Base-by-base conservation (phyloP, 37 sponge, comb jelly and placozoan species). In the Oscarella lobularis region DNA sequence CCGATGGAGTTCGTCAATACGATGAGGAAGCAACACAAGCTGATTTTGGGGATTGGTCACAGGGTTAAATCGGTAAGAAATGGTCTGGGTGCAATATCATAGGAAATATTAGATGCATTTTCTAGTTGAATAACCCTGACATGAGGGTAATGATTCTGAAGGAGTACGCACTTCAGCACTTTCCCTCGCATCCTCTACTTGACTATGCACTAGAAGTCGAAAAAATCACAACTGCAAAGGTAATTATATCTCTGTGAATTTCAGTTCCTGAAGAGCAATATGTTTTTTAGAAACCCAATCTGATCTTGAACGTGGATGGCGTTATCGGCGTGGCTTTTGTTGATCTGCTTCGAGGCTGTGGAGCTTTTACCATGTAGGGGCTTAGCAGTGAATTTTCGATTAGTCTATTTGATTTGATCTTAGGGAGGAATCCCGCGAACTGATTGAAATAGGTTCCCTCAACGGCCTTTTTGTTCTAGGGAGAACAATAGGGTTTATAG, bases 1-100 rank as follows among this genome's bases (percentile, higher is more conserved):
- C 98, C 98, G 30, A 90, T 93, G 94, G 98, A 96, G 83, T 96
- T 96, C 82, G 94, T 96, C n/a, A 96, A 93, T 76, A 74, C 41
- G 40, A 96, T 90, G 88, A 81, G 90, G 55, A 85, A 85, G 65
- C 80, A 93, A 33, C 88, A 93, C 77, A 92, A 92, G 66, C 85
- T 93, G 39, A 96, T 96, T 37, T 70, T 83, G 77, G 98, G 98
- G 31, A 96, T 96, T 40, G 98, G 98, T n/a, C 98, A 96, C 75
- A 79, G 88, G 65, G 87, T 96, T n/a, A 96, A 96, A 72, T 96
- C 98, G 31, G 91, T 92, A 67, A 81, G 91, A 72, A 31, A 48
- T 48, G 20, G 60, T 48, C 60, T 48, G 14, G 9, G 14, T 48
- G 60, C 60, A 48, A 48, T 20, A 27, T 9, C 60, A 48, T 48